Conservation (phyloP, 2,888 invertebrate genomes). For the Nyleta sp. region DNA sequence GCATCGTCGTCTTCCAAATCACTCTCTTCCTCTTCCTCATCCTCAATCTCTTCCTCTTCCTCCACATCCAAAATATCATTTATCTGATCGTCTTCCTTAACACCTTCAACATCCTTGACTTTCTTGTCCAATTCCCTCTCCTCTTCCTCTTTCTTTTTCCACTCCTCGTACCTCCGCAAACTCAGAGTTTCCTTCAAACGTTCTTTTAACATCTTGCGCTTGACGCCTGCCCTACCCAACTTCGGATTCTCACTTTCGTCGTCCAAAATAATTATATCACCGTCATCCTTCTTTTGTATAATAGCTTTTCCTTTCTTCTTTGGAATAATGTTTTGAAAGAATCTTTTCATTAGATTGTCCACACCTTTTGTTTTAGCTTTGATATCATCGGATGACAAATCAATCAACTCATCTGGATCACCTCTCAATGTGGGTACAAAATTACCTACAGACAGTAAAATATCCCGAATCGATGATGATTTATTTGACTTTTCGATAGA, state of each 20-base stretch:
- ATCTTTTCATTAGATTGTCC: conserved; percentile 87
- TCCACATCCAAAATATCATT: conserved; percentile 68
- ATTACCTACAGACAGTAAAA: conserved; percentile 55
- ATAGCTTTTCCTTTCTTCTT: conserved; percentile 17
- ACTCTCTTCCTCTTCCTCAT: conserved; percentile 70
- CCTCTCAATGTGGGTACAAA: conserved; percentile 83
- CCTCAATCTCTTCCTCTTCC: conserved; percentile 73
- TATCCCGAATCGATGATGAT: too few relatives aligned
- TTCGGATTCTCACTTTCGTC: conserved; percentile 70
- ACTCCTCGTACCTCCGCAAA: conserved; percentile 83
- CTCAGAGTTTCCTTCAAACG: conserved; percentile 81
- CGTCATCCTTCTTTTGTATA: conserved; percentile 15
- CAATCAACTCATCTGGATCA: conserved; percentile 85
- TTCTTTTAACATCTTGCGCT: conserved; percentile 87
- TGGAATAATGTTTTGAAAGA: conserved; percentile 84
- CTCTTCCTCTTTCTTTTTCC: conserved; percentile 86
- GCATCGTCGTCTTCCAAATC: conserved; percentile 73
- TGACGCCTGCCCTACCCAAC: conserved; percentile 87
- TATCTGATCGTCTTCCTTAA: conserved; percentile 80
- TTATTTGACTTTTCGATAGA: too few relatives aligned
- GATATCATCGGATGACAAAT: conserved; percentile 84
- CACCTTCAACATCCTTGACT: conserved; percentile 80
- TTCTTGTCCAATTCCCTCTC: conserved; percentile 81
- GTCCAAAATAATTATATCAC: conserved; percentile 33
- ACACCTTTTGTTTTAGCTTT: conserved; percentile 84